Percentiles rank a stretch among this genome's conserved stretches.
These are phyloP conservation scores for Lamellibrachia satsuma DNA, from an alignment of 2,888 invertebrate species.

Conservation along the genomic window DNA sequence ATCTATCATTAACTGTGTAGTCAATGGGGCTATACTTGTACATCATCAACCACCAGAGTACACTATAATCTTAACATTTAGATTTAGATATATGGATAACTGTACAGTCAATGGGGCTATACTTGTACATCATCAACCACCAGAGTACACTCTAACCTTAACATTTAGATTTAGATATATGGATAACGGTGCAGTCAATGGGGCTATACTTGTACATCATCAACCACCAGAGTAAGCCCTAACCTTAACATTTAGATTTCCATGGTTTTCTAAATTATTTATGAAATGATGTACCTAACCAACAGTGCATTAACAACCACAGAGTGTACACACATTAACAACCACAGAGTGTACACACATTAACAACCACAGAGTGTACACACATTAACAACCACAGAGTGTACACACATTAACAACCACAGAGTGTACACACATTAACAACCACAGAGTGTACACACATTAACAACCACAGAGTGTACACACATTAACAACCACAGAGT, in stretches of 20 bases:
- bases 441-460: background rate
- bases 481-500: background rate
- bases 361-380: background rate
- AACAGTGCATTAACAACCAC: background rate
- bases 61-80: too few relatives aligned
- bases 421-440: background rate
- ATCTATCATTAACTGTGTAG: too few relatives aligned
- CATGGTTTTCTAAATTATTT: background rate
- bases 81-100: too few relatives aligned
- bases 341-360: background rate
- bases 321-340: background rate
- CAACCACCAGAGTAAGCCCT: background rate
- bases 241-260: background rate
- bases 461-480: too few relatives aligned
- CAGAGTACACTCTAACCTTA: background rate
- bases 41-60: too few relatives aligned
- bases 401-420: background rate
- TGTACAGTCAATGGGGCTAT: too few relatives aligned
- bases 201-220: background rate
- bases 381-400: background rate
- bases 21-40: too few relatives aligned
- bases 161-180: background rate
- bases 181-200: background rate
- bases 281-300: background rate
- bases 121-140: too few relatives aligned